Percentiles rank a stretch among this genome's conserved stretches.
These are phyloP conservation scores for Halocynthia roretzi DNA, from an alignment of 23 tunicate species.

Conservation along the genomic window DNA sequence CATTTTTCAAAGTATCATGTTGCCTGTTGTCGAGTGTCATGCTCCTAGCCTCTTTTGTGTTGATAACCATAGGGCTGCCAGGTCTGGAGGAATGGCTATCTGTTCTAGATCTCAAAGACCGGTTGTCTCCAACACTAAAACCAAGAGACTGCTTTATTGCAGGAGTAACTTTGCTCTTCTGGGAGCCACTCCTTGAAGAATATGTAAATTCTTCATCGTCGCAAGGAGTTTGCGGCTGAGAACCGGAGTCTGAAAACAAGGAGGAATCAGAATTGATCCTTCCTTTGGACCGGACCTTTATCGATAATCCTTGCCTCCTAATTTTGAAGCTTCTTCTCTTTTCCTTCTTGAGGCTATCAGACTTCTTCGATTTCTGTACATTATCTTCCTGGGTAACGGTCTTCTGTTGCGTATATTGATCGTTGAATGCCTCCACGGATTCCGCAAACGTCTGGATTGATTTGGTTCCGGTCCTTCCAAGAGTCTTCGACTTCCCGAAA, in stretches of 20 bases:
- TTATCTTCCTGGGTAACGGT: background rate
- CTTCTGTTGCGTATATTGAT: background rate
- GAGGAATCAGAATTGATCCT: constrained; percentile 2
- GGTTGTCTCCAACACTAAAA: background rate
- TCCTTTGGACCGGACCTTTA: constrained; percentile 14
- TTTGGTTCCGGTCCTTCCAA: background rate
- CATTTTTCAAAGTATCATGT: background rate
- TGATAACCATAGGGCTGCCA: constrained; percentile 8
- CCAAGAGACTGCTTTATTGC: constrained; percentile 17
- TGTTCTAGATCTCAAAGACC: background rate
- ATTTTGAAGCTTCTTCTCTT: constrained; percentile 16
- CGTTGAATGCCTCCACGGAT: background rate
- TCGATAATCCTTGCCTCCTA: constrained; percentile 15
- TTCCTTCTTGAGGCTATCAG: constrained; percentile 16
- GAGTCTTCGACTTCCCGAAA: constrained; percentile 11
- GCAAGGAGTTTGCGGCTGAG: constrained; percentile 3
- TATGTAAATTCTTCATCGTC: background rate
- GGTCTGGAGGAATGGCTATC: background rate
- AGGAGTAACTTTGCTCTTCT: background rate
- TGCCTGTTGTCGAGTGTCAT: constrained; percentile 19
- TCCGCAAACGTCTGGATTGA: background rate
- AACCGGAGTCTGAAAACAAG: background rate
- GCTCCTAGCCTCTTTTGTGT: constrained; percentile 1
- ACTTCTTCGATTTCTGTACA: background rate
- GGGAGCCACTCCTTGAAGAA: background rate